Conservation (phyloP, 2,888 invertebrate species). For the Caenorhabditis sinica region DNA sequence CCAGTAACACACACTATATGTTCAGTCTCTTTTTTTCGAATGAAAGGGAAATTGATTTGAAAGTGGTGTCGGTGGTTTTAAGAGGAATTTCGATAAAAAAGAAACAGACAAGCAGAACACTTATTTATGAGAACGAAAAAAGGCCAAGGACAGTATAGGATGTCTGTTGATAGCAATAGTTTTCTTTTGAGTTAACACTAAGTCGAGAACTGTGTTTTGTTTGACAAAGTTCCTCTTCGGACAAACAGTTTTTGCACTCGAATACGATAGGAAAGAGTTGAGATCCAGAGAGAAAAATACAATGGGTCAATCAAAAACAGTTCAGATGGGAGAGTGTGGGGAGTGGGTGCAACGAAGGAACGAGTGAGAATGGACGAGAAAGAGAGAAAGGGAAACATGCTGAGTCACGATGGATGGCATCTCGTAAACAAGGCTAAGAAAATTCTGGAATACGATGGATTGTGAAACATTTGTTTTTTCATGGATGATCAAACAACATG, state of each 20-base stretch:
- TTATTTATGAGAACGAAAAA: slow-evolving; percentile 12
- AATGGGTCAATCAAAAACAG: slow-evolving; percentile 48
- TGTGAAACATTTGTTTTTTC: background rate
- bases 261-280: background rate
- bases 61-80: too few species aligned
- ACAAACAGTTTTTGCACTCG: slow-evolving; percentile 32
- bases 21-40: background rate
- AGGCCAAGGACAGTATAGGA: slow-evolving; percentile 29
- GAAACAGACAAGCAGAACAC: slow-evolving; percentile 17
- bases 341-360: background rate
- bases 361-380: background rate
- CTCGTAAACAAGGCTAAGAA: slow-evolving; percentile 6
- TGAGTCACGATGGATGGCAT: background rate
- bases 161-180: background rate
- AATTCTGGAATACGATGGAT: background rate
- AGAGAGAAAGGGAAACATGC: background rate
- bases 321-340: background rate
- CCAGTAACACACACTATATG: slow-evolving; percentile 1
- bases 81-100: background rate
- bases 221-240: slow-evolving; percentile 22
- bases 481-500: too few species aligned
- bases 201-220: background rate
- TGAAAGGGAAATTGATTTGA: slow-evolving; percentile 4
- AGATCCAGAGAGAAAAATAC: slow-evolving; percentile 17
- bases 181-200: slow-evolving; percentile 2